Base-by-base conservation (phyloP, 2,888 invertebrate species). In the Tholera decimalis region DNA sequence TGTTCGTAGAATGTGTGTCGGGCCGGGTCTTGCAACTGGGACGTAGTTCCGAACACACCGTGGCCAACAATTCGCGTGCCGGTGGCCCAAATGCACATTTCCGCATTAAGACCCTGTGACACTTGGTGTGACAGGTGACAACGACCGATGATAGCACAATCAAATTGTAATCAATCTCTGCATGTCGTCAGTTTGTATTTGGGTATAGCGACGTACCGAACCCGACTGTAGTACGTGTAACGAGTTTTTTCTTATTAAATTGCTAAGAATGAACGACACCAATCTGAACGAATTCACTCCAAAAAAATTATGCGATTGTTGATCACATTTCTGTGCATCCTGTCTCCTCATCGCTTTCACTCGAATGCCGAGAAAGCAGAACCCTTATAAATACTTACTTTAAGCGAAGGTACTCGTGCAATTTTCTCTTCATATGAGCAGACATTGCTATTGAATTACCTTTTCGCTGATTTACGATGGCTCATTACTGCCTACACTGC, bases 11-110 rank as follows among this genome's bases (percentile, higher is more conserved):
- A 88, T 88, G 85, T 89, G 83, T 87, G 88, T 85, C 89, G 88
- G 83, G 80, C 77, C 79, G 77, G 80, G 75, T 79, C 83, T 84
- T 72, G 83, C 79, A 88, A 86, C 77, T 85, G 84, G 89, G 86
- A 77, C 88, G 84, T 86, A 84, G 91, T 90, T 89, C 88, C 88
- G 88, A 88, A 84, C 82, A 79, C 77, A 66, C 82, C 83, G 84
- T 83, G 83, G 85, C 84, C 85, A 89, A 86, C 88, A 88, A 88
- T 89, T 88, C 86, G 84, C 86, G 83, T 87, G 90, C 83, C 87
- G 90, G 84, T 88, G 91, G 81, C 88, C 92, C 88, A 91, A 92
- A 92, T 92, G 85, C 84, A 83, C 80, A 80, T 88, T 88, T 92
- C 92, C 93, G 91, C 85, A 89, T 90, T 90, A 89, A 87, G 75